Base-by-base conservation (phyloP, 2,888 invertebrate genomes). In the Bruchidius siliquastri region DNA sequence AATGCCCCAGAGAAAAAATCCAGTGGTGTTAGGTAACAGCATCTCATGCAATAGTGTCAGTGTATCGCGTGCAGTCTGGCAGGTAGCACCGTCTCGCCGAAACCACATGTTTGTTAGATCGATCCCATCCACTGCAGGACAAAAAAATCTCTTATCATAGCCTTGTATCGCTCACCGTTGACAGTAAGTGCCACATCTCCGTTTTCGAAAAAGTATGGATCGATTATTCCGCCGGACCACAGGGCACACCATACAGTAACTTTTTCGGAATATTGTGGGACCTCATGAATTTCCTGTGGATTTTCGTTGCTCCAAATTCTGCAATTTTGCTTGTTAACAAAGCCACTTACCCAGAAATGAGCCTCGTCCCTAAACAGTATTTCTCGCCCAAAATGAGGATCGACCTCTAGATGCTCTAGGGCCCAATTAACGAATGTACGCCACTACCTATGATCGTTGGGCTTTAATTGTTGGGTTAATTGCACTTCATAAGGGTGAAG, bases 171-270 rank as follows among this genome's bases (percentile, higher is more conserved):
- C 30, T 22, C 71, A 71, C 71, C 69, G 67, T 26, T 74, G 71
- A 74, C 49, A 20, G 74, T 74, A 67, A 71, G 21, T 30, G 71
- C 69, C 69, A 67, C 71, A 20, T 21, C 71, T 26, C 71, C 67
- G 67, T n/a, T n/a, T n/a, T 73, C 72, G 22, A 74, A 73, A 71
- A 73, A 73, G 21, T 71, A 73, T 67, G 73, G 68, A 71, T 20
- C 68, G 22, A 73, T n/a, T n/a, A n/a, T 73, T n/a, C n/a, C n/a
- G n/a, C n/a, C n/a, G n/a, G n/a, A n/a, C n/a, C n/a, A n/a, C n/a
- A n/a, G n/a, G n/a, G 30, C 30, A 30, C 20, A 49, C 30, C 49
- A 22, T 26, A 22, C 22, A 2, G 70, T 4, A n/a, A 70, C 20
- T 4, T 67, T 6, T 3, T 67, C 6, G n/a, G n/a, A n/a, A n/a